Evolutionary conservation across 2,113 vertebrate species (phyloP).

Genomic region (Natator depressus): DNA sequence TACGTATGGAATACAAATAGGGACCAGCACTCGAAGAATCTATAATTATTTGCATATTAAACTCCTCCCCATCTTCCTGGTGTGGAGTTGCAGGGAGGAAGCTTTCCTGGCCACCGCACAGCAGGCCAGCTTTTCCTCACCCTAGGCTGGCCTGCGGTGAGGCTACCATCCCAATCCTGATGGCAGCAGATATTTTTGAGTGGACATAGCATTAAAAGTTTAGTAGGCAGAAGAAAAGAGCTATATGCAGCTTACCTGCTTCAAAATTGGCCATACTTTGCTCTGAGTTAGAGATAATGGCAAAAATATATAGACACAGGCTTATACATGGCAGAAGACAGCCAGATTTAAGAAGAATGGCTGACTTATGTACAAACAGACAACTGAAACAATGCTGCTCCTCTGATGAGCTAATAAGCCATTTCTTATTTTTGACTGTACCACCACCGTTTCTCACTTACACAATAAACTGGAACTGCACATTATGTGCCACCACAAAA

Average conservation of each 20-base stretch:
- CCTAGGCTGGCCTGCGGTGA: fast-evolving
- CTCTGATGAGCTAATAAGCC: neutral
- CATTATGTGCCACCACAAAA: neutral
- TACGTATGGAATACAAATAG: neutral
- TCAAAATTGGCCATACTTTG: neutral
- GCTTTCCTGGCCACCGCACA: neutral
- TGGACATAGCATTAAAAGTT: neutral
- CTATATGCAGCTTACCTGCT: neutral
- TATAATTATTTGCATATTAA: neutral
- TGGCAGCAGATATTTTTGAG: neutral
- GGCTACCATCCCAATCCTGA: neutral
- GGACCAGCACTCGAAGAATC: neutral
- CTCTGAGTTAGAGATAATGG: neutral
- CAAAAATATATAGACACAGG: neutral
- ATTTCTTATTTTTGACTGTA: neutral
- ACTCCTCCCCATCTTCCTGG: neutral
- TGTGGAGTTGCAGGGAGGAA: neutral
- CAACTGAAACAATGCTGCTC: neutral
- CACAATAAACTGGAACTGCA: neutral
- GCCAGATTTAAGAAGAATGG: neutral
- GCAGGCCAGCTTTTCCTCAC: fast-evolving
- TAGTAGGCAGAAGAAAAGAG: neutral
- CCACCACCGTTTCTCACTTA: neutral
- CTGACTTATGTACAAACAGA: neutral
- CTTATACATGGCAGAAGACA: neutral